Evolutionary conservation across 2,797 vertebrate species (phyloP).

Genomic region (Poecile montanus): DNA sequence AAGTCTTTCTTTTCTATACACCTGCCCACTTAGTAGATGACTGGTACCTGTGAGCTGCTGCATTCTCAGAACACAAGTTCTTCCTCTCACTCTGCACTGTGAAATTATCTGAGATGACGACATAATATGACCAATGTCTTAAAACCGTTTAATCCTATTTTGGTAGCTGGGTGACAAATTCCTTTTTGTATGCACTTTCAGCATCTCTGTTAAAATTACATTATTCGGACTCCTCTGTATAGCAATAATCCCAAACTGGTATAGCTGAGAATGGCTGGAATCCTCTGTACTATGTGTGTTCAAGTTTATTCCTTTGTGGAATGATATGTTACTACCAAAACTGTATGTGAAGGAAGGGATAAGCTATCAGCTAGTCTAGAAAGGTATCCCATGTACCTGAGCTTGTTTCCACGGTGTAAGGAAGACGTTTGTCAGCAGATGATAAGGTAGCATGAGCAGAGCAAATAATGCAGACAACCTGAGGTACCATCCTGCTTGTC

Average conservation of each 20-base stretch:
- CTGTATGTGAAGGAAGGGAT: neutral
- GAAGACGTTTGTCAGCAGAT: neutral
- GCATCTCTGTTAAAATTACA: neutral
- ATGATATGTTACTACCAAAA: neutral
- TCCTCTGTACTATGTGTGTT: neutral
- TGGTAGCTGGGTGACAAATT: neutral
- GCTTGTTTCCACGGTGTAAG: neutral
- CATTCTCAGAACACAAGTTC: neutral
- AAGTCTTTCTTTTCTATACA: neutral
- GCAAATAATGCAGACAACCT: neutral
- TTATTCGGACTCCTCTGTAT: neutral
- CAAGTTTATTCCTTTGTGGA: neutral
- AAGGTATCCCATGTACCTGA: neutral
- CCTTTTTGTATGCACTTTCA: neutral
- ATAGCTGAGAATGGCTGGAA: neutral
- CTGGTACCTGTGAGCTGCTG: rapidly evolving
- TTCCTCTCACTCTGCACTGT: neutral
- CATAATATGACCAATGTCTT: rapidly evolving
- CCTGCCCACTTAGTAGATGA: too few species aligned
- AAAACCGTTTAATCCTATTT: neutral
- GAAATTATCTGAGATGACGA: neutral
- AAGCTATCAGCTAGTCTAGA: neutral
- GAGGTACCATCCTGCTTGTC: neutral
- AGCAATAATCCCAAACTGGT: neutral
- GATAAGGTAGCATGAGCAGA: neutral